Evolutionary conservation across 2,113 vertebrate genomes (phyloP).

Genomic region (Lutjanus erythropterus): DNA sequence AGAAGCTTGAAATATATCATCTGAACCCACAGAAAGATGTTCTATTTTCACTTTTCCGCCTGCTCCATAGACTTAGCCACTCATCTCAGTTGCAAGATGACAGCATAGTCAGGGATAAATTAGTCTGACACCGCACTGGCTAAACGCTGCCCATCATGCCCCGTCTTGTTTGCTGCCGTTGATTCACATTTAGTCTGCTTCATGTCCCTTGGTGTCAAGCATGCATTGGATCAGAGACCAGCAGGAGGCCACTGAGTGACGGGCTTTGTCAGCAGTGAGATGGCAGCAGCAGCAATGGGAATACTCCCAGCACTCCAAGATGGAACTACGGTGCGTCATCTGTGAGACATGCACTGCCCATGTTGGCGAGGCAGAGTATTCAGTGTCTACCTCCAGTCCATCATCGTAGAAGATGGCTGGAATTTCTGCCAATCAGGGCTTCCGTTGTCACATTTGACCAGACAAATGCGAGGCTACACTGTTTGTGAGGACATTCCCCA

Average conservation of each 20-base stretch:
- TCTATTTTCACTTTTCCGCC: constrained; percentile 52
- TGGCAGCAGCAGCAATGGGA: constrained; percentile 40
- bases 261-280: constrained; percentile 56
- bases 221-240: constrained; percentile 52
- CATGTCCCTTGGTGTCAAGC: constrained; percentile 44
- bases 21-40: constrained; percentile 58
- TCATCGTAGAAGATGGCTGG: constrained; percentile 9
- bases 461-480: background rate
- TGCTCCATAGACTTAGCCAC: constrained; percentile 49
- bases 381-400: constrained; percentile 27
- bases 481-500: background rate
- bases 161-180: constrained; percentile 5
- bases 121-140: constrained; percentile 54
- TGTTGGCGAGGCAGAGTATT: constrained; percentile 22
- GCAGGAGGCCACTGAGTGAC: constrained; percentile 61
- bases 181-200: constrained; percentile 47
- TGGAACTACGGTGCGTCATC: constrained; percentile 48
- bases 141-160: constrained; percentile 55
- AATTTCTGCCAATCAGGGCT: background rate
- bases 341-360: constrained; percentile 15
- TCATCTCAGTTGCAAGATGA: constrained; percentile 57
- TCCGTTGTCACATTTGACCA: constrained; percentile 10
- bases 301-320: constrained; percentile 44
- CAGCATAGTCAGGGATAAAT: constrained; percentile 63
- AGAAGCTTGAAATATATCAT: constrained; percentile 30